Evolutionary conservation across 92 coral and sea anemone genomes (phyloP), one percentile per base, ranked within the genome.

Genomic region (Muricea muricata): DNA sequence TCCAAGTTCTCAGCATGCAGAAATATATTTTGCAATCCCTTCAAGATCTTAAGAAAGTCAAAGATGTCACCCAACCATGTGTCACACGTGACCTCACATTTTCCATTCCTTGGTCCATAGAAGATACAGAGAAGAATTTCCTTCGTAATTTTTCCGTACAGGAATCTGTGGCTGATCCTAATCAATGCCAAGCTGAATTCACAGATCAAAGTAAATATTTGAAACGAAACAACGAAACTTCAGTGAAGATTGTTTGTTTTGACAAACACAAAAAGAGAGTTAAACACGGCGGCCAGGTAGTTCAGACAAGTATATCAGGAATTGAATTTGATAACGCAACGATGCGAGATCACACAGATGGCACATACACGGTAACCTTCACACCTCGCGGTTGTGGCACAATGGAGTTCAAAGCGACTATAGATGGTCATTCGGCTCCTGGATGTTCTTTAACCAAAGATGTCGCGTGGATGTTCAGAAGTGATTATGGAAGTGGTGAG

Each of bases 1-100:
- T 54, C 9, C 66, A 88, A 52, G 75, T 91, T 25, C 26, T 91
- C 33, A 41, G 84, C 13, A 26, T 88, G 86, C 86, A 91, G 47
- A 72, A 32, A n/a, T 60, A 71, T 56, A 86, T 91, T 1, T 28
- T 56, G 29, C 66, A 81, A 20, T 75, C 85, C 33, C 87, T 91
- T 20, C 6, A 73, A 10, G 76, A 84, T 57, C 93, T 84, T 26
- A 66, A 79, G 66, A 65, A 75, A 23, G 57, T 80, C 31, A 69
- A 45, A 32, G 23, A 56, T 66, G 75, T 74, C 33, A 75, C 73
- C 37, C 84, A 30, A 45, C 93, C 93, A 26, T 90, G 93, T 39
- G 78, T 57, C 34, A 84, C 72, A 25, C 88, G 73, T 50, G 67
- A 61, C 2, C 17, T 84, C 0, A 67, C 33, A 39, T 84, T 84